These are phyloP conservation scores for Erebia palarica DNA, from an alignment of 2,888 invertebrate species.

Conservation along the genomic window DNA sequence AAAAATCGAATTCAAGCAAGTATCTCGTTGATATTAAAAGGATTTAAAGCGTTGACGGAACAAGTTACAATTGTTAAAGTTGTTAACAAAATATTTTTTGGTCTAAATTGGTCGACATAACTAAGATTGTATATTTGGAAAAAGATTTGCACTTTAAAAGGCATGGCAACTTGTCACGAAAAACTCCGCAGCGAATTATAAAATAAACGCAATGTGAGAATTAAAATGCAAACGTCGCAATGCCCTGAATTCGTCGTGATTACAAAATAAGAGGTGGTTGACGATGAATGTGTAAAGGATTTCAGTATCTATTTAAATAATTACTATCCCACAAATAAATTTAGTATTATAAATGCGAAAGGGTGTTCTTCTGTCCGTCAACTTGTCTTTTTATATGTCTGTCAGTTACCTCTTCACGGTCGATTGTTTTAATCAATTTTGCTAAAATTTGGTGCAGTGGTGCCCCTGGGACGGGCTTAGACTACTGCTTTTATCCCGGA, in stretches of 20 bases:
- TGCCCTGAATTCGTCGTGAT: conserved; percentile 62
- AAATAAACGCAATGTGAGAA: conserved; percentile 32
- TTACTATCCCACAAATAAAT: background rate
- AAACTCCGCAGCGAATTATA: conserved; percentile 34
- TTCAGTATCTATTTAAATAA: conserved; percentile 20
- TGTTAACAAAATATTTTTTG: conserved; percentile 17
- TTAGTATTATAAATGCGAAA: too few species aligned
- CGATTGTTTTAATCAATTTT: too few species aligned
- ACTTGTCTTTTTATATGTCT: too few species aligned
- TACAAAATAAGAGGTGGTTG: conserved; percentile 52
- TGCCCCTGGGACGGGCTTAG: too few species aligned
- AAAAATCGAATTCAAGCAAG: background rate
- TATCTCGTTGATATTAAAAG: background rate
- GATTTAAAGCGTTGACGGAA: background rate
- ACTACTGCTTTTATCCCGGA: too few species aligned
- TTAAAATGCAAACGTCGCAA: conserved; percentile 49
- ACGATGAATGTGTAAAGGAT: conserved; percentile 23
- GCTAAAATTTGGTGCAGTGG: too few species aligned
- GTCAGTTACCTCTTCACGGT: too few species aligned
- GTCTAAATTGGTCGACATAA: conserved; percentile 20
- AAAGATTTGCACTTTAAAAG: conserved; percentile 32
- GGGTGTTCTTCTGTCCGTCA: too few species aligned
- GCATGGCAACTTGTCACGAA: conserved; percentile 33
- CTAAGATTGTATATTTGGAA: conserved; percentile 22
- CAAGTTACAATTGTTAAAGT: conserved; percentile 22